phyloP scores from a whole-genome alignment of 2,888 invertebrate species.

The Melieria picta region DNA sequence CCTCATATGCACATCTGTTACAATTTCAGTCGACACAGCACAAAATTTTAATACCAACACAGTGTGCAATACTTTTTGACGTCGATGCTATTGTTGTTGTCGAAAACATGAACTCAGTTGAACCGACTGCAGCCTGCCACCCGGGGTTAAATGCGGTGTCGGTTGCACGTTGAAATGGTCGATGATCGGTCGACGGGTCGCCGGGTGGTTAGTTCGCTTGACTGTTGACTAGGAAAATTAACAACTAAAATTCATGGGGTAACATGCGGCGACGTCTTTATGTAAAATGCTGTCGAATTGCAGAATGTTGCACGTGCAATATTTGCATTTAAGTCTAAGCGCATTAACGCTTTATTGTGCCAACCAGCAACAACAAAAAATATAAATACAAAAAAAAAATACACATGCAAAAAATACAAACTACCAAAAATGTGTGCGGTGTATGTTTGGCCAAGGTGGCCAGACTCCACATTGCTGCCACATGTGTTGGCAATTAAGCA shows the following conservation, averaged over 20 bases:
- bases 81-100: not conserved
- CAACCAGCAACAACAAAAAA: constrained; percentile 20
- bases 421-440: not conserved
- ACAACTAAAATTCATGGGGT: constrained; percentile 22
- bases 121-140: constrained; percentile 8
- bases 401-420: not conserved
- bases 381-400: not conserved
- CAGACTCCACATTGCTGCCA: constrained; percentile 3
- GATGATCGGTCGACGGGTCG: not conserved
- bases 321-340: constrained; percentile 41
- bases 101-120: not conserved
- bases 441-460: not conserved
- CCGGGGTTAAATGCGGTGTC: constrained; percentile 25
- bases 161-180: constrained; percentile 1
- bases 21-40: constrained; percentile 33
- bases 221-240: constrained; percentile 22
- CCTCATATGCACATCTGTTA: constrained; percentile 59
- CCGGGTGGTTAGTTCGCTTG: not conserved
- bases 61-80: not conserved
- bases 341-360: constrained; percentile 35
- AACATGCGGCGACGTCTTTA: constrained; percentile 23
- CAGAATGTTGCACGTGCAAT: constrained; percentile 38
- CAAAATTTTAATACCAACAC: constrained; percentile 28
- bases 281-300: constrained; percentile 14
- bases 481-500: constrained; percentile 36